phyloP scores from a whole-genome alignment of 2,113 vertebrate genomes.

The Noturus placidus region DNA sequence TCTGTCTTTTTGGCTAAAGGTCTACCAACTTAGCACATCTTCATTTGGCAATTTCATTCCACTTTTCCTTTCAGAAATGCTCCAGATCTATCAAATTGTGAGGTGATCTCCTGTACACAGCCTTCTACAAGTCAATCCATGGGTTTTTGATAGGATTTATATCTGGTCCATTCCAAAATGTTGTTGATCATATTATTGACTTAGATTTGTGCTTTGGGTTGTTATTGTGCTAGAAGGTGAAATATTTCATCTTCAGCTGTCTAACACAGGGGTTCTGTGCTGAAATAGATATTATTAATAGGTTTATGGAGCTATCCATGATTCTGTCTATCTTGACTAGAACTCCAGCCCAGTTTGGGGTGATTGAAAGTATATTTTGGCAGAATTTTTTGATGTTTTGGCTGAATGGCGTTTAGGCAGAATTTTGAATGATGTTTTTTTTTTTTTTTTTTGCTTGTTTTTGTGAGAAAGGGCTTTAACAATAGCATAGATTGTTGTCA shows the following conservation, averaged over 20 bases:
- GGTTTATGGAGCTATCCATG: background rate
- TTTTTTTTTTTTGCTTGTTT: background rate
- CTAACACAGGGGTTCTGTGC: background rate
- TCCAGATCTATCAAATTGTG: background rate
- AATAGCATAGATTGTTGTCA: too few species aligned
- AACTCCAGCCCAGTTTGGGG: background rate
- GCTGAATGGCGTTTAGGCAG: too few species aligned
- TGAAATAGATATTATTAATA: background rate
- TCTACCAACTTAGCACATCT: background rate
- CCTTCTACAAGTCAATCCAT: background rate
- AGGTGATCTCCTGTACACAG: background rate
- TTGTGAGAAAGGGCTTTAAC: background rate
- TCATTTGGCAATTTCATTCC: background rate
- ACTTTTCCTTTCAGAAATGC: background rate
- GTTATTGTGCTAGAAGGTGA: background rate
- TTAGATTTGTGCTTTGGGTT: background rate
- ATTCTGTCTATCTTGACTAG: background rate
- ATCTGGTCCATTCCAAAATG: background rate
- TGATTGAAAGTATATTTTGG: background rate
- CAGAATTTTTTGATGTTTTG: background rate
- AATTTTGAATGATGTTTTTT: background rate
- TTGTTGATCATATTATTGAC: background rate
- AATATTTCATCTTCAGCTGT: background rate
- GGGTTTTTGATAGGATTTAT: background rate
- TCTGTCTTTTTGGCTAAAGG: background rate